Conservation (phyloP, 2,888 invertebrate genomes). For the Zhengitettix transpicula region DNA sequence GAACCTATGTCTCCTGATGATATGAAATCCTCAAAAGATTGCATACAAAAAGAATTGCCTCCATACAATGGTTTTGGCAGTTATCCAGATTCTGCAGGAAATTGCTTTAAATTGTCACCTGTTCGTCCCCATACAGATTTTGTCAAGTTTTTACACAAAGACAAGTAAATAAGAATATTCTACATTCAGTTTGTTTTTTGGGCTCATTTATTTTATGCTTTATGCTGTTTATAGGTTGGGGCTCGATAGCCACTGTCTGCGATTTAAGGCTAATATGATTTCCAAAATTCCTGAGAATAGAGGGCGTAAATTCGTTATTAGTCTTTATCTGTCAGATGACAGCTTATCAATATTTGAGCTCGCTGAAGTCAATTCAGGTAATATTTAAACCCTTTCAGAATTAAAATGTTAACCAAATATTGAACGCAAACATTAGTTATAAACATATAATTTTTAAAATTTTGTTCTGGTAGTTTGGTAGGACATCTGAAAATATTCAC, state of each 20-base stretch:
- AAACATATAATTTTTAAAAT: background rate
- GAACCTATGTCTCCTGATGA: too few species aligned
- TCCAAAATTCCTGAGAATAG: conserved; percentile 46
- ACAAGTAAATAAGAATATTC: conserved; percentile 34
- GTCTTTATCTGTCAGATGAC: conserved; percentile 67
- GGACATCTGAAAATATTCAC: background rate
- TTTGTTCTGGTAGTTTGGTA: background rate
- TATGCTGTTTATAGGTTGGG: conserved; percentile 36
- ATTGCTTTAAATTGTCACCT: conserved; percentile 65
- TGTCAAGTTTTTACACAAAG: conserved; percentile 62
- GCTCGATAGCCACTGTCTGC: conserved; percentile 55
- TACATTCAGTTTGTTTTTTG: conserved; percentile 5
- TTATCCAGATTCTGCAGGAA: conserved; percentile 77
- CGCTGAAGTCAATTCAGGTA: conserved; percentile 52
- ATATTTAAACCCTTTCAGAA: background rate
- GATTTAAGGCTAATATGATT: conserved; percentile 63
- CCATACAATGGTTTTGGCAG: conserved; percentile 86
- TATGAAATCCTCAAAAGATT: too few species aligned
- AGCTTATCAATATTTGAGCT: conserved; percentile 70
- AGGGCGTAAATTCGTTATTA: conserved; percentile 59
- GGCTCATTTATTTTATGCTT: conserved; percentile 9
- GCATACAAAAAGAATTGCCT: conserved; percentile 37
- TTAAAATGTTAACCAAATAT: background rate
- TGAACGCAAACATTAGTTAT: background rate
- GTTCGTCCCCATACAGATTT: conserved; percentile 62